phyloP scores from a whole-genome alignment of 1,140 invertebrate species.

The Anastrepha obliqua region DNA sequence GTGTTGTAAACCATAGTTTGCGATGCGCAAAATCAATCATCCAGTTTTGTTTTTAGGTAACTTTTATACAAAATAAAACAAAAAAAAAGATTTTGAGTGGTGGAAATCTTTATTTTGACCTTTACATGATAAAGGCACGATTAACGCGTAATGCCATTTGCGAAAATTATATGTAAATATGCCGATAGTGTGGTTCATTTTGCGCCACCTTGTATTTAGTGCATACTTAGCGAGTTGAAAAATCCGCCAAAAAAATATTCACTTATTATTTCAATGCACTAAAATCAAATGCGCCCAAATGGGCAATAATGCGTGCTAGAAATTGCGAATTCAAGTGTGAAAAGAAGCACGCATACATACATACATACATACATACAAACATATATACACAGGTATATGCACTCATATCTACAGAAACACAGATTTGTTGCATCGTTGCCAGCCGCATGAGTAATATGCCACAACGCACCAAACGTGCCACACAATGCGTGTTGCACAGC shows the following conservation, averaged over 20 bases:
- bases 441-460: constrained; percentile 26
- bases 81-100: too few species aligned
- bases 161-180: too few species aligned
- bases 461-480: not conserved
- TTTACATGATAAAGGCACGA: too few species aligned
- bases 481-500: not conserved
- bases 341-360: not conserved
- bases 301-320: not conserved
- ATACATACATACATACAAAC: not conserved
- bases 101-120: too few species aligned
- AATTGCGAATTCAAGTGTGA: not conserved
- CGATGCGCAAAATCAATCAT: too few species aligned
- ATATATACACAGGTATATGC: not conserved
- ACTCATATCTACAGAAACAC: not conserved
- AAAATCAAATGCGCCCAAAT: not conserved
- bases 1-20: too few species aligned
- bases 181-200: too few species aligned
- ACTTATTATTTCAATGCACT: not conserved
- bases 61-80: too few species aligned
- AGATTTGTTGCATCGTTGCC: not conserved
- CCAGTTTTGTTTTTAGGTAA: too few species aligned
- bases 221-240: too few species aligned
- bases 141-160: too few species aligned
- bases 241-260: not conserved
- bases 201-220: too few species aligned